Evolutionary conservation across 1,140 invertebrate genomes (phyloP), one percentile per base, ranked within the genome.

Genomic region (Ceratosolen solmsi): DNA sequence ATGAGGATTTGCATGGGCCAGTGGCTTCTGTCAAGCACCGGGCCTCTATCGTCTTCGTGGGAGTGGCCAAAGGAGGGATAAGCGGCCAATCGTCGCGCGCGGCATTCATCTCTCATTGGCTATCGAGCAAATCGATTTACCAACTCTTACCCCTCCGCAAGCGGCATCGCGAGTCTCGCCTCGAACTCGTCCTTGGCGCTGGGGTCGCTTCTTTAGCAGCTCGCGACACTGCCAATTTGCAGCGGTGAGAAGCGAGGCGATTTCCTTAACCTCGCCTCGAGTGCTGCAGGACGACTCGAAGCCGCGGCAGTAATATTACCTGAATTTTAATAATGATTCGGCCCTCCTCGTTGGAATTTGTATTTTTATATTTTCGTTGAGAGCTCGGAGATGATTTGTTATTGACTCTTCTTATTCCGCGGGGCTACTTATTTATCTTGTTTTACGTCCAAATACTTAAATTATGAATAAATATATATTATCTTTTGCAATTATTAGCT

Each of bases 51-150:
- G 88, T 87, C 86, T 84, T 85, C 75, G 86, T 87, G 89, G 91
- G 91, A 89, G 91, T 90, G 90, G 90, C 86, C 78, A 86, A 49
- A 36, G 79, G 65, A 78, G 75, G 70, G 76, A 70, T 38, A 74
- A 73, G 60, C 79, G 79, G 88, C 91, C 91, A 91, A 91, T 91
- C 87, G 85, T 84, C 87, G 83, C 76, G 84, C 88, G 84, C 85
- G 83, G 89, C 88, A 90, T 89, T 82, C 84, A 77, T 80, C 80
- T 85, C 87, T 90, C 89, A 91, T 91, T 91, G 90, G 91, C 90
- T 84, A 81, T 79, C 80, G 82, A 84, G 85, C 82, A 89, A 91
- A 91, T 91, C 91, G 90, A 92, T 92, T 91, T 91, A 91, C 87
- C 87, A 89, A n/a, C n/a, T n/a, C 88, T 90, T 83, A 89, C 86